A percentile compares a stretch with the other conserved stretches of the same genome.
Evolutionary conservation across 2,888 invertebrate species (phyloP).

Genomic region (Diloba caeruleocephala): DNA sequence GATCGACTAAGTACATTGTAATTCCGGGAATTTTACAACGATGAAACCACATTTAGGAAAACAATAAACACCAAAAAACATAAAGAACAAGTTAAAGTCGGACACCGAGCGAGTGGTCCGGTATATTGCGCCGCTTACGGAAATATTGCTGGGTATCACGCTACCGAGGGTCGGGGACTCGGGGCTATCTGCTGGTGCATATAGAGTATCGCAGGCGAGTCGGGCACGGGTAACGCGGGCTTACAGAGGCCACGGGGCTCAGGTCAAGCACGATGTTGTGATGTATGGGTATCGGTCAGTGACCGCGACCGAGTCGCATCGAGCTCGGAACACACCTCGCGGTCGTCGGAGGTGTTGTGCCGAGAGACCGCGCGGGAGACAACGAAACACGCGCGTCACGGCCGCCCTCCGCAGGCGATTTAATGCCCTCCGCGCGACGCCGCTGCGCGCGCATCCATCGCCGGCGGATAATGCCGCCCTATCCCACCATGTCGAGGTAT

Average conservation of each 20-base stretch:
- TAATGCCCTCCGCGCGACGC: constrained; percentile 86
- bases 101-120: constrained; percentile 72
- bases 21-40: constrained; percentile 71
- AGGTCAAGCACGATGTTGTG: constrained; percentile 57
- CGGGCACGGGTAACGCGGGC: constrained; percentile 53
- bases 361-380: constrained; percentile 73
- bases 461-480: constrained; percentile 85
- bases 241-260: constrained; percentile 55
- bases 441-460: constrained; percentile 83
- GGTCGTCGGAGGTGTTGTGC: constrained; percentile 75
- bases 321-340: constrained; percentile 70
- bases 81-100: constrained; percentile 83
- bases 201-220: constrained; percentile 56
- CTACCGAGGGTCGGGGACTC: constrained; percentile 74
- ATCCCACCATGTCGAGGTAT: constrained; percentile 84
- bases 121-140: constrained; percentile 72
- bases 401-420: constrained; percentile 86
- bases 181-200: constrained; percentile 59
- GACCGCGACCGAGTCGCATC: constrained; percentile 74
- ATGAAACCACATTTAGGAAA: constrained; percentile 79
- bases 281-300: constrained; percentile 77
- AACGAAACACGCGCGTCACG: constrained; percentile 81
- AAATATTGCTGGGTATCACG: constrained; percentile 81
- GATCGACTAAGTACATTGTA: constrained; percentile 52
- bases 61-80: constrained; percentile 85